These are phyloP conservation scores for Ectropis grisescens DNA, from an alignment of 1,140 invertebrate species.

Conservation along the genomic window DNA sequence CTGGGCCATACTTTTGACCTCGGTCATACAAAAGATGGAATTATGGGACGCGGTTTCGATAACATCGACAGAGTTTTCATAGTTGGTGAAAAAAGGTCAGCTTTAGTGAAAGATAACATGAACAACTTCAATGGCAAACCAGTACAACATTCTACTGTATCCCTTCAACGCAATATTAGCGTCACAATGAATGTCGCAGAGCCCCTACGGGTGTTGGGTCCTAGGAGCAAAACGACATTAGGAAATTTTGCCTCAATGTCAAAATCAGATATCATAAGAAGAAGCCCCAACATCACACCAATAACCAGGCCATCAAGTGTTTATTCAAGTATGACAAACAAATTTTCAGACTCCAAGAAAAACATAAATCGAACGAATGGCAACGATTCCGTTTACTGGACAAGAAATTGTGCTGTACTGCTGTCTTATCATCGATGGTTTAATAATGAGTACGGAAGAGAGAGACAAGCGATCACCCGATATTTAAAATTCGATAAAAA, in stretches of 20 bases:
- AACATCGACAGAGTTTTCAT: constrained; percentile 84
- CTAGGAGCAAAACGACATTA: constrained; percentile 68
- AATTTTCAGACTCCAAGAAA: constrained; percentile 57
- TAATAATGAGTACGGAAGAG: constrained; percentile 64
- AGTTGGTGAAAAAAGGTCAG: constrained; percentile 63
- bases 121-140: constrained; percentile 61
- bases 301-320: constrained; percentile 65
- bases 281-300: constrained; percentile 64
- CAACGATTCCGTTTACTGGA: constrained; percentile 74
- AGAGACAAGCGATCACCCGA: constrained; percentile 69
- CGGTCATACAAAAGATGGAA: constrained; percentile 89
- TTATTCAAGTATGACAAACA: constrained; percentile 59
- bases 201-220: constrained; percentile 54
- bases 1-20: constrained; percentile 95
- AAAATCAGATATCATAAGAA: constrained; percentile 63
- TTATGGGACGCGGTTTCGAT: constrained; percentile 96
- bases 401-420: constrained; percentile 76
- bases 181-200: constrained; percentile 67
- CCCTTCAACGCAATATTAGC: constrained; percentile 63
- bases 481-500: constrained; percentile 69
- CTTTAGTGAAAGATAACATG: constrained; percentile 60
- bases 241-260: constrained; percentile 63
- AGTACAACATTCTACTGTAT: constrained; percentile 55
- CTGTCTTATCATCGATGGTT: constrained; percentile 76
- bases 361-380: constrained; percentile 54